phyloP scores from a whole-genome alignment of 1,140 invertebrate genomes.

The Ridgeia piscesae region DNA sequence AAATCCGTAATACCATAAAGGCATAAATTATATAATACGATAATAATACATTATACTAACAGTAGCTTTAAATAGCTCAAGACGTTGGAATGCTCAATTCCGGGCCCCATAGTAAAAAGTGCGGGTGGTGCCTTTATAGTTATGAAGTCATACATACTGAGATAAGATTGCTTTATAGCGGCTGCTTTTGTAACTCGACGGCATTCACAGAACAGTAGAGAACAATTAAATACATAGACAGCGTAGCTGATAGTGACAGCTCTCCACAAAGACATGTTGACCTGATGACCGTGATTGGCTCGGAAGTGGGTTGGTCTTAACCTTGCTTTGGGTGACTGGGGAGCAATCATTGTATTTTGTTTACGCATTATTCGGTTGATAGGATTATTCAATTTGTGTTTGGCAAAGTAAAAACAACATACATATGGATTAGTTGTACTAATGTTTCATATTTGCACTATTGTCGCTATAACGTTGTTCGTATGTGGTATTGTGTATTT shows the following conservation, averaged over 20 bases:
- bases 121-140: too few species aligned
- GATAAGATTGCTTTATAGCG: neutral
- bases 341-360: neutral
- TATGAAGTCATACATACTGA: neutral
- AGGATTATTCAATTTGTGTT: neutral
- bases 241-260: neutral
- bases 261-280: neutral
- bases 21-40: too few species aligned
- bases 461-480: neutral
- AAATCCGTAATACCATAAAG: too few species aligned
- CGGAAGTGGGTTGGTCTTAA: neutral
- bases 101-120: too few species aligned
- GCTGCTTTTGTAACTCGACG: neutral
- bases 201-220: neutral
- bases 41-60: too few species aligned
- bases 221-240: neutral
- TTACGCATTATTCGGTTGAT: neutral
- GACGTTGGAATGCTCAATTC: too few species aligned
- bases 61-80: too few species aligned
- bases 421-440: neutral
- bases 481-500: neutral
- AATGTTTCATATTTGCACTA: neutral
- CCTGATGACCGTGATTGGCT: constrained; percentile 3
- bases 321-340: neutral
- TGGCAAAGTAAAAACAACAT: neutral